Evolutionary conservation across 92 coral and sea anemone species (phyloP).

Genomic region (Umimayanthus chanpuru): DNA sequence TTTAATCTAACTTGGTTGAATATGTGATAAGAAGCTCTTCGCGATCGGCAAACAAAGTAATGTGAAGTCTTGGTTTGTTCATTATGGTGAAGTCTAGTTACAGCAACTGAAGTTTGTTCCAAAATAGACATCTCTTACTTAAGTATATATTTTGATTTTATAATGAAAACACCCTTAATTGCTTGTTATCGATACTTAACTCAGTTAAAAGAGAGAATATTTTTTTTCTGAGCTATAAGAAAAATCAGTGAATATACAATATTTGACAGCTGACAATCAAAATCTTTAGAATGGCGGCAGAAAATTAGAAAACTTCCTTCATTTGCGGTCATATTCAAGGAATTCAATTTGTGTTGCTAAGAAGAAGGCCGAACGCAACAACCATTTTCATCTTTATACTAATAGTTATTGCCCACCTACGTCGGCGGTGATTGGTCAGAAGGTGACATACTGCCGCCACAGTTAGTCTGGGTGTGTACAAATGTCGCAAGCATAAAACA

Average conservation of each 20-base stretch:
- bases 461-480: not conserved
- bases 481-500: not conserved
- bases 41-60: not conserved
- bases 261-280: conserved; percentile 15
- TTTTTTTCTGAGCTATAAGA: not conserved
- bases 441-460: not conserved
- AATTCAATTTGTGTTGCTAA: conserved; percentile 16
- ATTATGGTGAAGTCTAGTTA: not conserved
- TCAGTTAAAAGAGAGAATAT: not conserved
- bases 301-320: conserved; percentile 10
- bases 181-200: not conserved
- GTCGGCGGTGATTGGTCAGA: not conserved
- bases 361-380: not conserved
- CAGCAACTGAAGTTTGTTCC: not conserved
- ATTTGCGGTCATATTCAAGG: conserved; percentile 23
- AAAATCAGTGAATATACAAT: too few relatives aligned
- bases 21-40: not conserved
- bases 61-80: not conserved
- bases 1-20: too few relatives aligned
- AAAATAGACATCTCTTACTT: not conserved
- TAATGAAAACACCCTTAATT: not conserved
- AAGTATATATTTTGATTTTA: too few relatives aligned
- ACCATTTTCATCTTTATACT: not conserved
- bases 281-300: not conserved
- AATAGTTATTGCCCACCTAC: not conserved